These are phyloP conservation scores for Sceliomorpha sp. DNA, from an alignment of 2,888 invertebrate species.

Conservation along the genomic window DNA sequence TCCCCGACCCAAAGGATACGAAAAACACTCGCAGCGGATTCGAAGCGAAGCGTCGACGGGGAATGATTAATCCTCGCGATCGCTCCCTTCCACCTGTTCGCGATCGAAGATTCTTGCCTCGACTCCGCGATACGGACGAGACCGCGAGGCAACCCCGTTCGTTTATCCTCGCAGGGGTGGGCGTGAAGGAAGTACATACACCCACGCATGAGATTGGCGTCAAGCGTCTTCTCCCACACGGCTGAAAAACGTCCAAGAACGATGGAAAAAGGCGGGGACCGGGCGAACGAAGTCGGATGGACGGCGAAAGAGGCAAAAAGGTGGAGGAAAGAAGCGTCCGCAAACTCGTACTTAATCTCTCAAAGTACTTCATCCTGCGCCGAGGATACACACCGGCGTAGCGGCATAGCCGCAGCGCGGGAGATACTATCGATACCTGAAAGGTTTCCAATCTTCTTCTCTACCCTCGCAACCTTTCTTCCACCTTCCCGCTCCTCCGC, in stretches of 20 bases:
- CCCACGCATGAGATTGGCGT: constrained; percentile 63
- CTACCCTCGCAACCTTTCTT: constrained; percentile 34
- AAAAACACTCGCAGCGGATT: no score
- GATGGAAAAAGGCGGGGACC: constrained; percentile 38
- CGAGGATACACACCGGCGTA: neutral
- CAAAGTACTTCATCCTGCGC: constrained; percentile 50
- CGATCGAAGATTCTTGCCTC: no score
- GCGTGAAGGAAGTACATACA: constrained; percentile 57
- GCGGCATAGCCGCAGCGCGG: no score
- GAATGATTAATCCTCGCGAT: no score
- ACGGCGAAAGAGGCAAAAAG: constrained; percentile 12
- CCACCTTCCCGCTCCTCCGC: neutral
- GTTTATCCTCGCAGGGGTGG: constrained; percentile 43
- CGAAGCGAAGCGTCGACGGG: no score
- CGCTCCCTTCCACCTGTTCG: no score
- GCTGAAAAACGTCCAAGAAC: constrained; percentile 42
- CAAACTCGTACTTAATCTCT: constrained; percentile 52
- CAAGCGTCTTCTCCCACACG: constrained; percentile 61
- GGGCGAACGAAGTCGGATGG: constrained; percentile 16
- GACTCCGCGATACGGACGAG: neutral
- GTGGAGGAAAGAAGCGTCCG: constrained; percentile 45
- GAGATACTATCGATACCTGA: constrained; percentile 49
- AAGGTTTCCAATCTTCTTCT: constrained; percentile 49
- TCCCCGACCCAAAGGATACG: no score
- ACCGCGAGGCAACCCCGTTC: no score